Base-by-base conservation (phyloP, 2,113 vertebrate genomes). In the Uria aalge region DNA sequence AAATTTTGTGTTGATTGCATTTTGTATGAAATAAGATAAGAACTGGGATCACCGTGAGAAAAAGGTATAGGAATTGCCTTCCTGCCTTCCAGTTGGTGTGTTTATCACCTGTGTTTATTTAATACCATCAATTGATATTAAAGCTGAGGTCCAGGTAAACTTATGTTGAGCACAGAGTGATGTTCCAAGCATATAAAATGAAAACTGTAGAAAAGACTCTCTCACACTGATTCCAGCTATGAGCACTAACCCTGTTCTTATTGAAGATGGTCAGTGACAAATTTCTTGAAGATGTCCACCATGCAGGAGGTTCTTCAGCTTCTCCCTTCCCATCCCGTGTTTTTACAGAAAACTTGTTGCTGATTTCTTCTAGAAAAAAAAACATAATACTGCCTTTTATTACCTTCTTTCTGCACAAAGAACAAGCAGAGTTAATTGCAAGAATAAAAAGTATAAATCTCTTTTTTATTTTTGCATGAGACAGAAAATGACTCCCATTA, bases 401-500 rank as follows among this genome's bases (percentile, higher is more conserved):
- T 79, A 59, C 78, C 85, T 88, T 83, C 9, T 53, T 88, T 59
- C 75, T 63, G 30, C 48, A 48, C 50, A 72, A 55, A 74, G 75
- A 74, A 45, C 18, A 52, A 93, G 12, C 23, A 62, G 73, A 96
- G 47, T 62, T 73, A 89, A 96, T 75, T 71, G 50, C 47, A 66
- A 66, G 63, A 76, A 83, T 90, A 67, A 92, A 92, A 94, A 43
- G 11, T 67, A 81, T 85, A 87, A 95, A 95, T 91, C 47, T 89
- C 36, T 72, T 93, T 92, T 94, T 77, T 88, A 91, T 90, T 96
- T 94, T 84, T 64, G 56, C 79, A 67, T 88, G 92, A 94, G 74
- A 79, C 55, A 91, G 55, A n/a, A 89, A 91, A 93, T 83, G 29
- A 43, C 59, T 85, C 76, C 34, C 71, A 97, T 95, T 87, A 91